These are phyloP conservation scores for Anseranas semipalmata DNA, from an alignment of 2,113 vertebrate species.

Conservation along the genomic window DNA sequence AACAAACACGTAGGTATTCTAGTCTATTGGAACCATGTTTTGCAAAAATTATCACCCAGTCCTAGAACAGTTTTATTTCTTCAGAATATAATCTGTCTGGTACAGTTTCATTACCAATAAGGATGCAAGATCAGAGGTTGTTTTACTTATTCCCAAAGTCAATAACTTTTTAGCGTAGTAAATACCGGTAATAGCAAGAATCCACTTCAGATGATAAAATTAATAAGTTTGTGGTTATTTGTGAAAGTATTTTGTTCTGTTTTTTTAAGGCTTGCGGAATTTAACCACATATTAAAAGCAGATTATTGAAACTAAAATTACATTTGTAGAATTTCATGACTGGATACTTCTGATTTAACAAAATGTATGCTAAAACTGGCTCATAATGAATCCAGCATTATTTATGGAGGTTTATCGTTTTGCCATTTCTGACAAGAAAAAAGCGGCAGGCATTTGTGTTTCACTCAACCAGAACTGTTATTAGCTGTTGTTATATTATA, in stretches of 20 bases:
- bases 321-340: background rate
- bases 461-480: background rate
- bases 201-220: background rate
- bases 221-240: background rate
- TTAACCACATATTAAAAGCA: background rate
- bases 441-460: background rate
- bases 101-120: background rate
- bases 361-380: background rate
- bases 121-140: background rate
- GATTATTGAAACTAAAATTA: background rate
- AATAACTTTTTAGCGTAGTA: background rate
- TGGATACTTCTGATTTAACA: background rate
- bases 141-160: background rate
- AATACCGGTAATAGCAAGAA: background rate
- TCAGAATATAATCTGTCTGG: background rate
- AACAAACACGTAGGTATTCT: background rate
- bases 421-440: background rate
- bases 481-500: too few species aligned
- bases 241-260: background rate
- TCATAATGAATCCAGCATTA: background rate
- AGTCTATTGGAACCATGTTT: background rate
- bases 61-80: background rate
- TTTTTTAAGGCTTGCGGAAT: background rate
- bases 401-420: background rate
- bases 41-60: background rate